Conservation (phyloP, 2,888 invertebrate species). For the Drosophila lacicola region DNA sequence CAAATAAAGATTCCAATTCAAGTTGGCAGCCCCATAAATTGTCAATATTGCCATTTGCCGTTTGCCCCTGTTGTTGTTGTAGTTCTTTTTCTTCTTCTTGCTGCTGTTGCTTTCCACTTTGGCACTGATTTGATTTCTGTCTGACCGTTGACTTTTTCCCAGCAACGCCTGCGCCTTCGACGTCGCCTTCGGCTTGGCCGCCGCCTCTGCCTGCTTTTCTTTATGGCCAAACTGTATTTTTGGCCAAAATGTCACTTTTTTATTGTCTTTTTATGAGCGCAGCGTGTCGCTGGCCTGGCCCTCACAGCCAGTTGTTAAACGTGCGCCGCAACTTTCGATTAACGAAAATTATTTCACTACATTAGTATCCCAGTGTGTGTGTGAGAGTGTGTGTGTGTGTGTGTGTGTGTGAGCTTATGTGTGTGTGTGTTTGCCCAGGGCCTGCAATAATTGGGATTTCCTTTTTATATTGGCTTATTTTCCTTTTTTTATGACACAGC, state of each 20-base stretch:
- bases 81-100: slow-evolving; percentile 32
- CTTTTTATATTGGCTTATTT: slow-evolving; percentile 62
- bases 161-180: slow-evolving; percentile 22
- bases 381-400: slow-evolving; percentile 10
- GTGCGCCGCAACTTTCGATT: slow-evolving; percentile 77
- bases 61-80: slow-evolving; percentile 21
- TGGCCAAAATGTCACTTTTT: slow-evolving; percentile 78
- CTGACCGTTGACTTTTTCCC: slow-evolving; percentile 34
- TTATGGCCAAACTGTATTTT: slow-evolving; percentile 60
- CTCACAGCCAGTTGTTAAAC: slow-evolving; percentile 63
- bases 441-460: slow-evolving; percentile 51
- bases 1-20: slow-evolving; percentile 57
- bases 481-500: slow-evolving; percentile 49
- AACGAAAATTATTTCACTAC: slow-evolving; percentile 79
- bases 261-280: slow-evolving; percentile 77
- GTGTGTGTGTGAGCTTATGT: neutral
- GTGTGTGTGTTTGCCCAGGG: slow-evolving; percentile 8
- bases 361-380: slow-evolving; percentile 63
- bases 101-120: slow-evolving; percentile 61
- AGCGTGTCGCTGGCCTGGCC: slow-evolving; percentile 60
- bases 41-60: slow-evolving; percentile 66
- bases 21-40: slow-evolving; percentile 65
- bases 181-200: slow-evolving; percentile 28
- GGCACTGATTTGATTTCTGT: slow-evolving; percentile 70
- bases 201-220: slow-evolving; percentile 38